Evolutionary conservation across 2,113 vertebrate genomes (phyloP), one percentile per base, ranked within the genome.

Genomic region (Machaerirhynchus nigripectus): DNA sequence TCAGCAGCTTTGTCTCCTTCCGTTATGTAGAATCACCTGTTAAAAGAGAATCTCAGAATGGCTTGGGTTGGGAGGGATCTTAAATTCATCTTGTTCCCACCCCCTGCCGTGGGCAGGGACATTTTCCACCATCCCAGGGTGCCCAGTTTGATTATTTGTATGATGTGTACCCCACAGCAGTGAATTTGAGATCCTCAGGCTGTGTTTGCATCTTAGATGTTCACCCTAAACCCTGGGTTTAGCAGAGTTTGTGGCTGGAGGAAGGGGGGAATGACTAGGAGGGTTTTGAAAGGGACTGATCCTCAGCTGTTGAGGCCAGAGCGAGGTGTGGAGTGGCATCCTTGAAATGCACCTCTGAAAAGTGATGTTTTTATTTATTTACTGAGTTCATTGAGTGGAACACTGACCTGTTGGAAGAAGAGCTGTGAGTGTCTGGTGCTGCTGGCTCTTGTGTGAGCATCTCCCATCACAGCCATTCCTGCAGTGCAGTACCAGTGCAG

Each of bases 111-210:
- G 23, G 35, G 23, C 59, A 81, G 52, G 33, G 44, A 30, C 28
- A n/a, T 3, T 28, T 82, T 3, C 61, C 46, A 59, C 28, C 5
- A 2, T 9, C 15, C 60, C 78, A 60, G 28, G 28, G 9, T 37
- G 19, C 50, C 21, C 44, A 31, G 1, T 10, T 16, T 42, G 26
- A 10, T 67, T 44, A 15, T 42, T 65, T 44, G 1, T 0, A 0
- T 0, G 10, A 11, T n/a, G 26, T 33, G 6, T 18, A 17, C 59
- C 22, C 47, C 33, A 15, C 12, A 35, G 55, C 46, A 40, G 12
- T 23, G 50, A 44, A 9, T 27, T 31, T 40, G 39, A 55, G 71
- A 35, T 31, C 30, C 33, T 23, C 40, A 47, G 49, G 18, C 5
- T 63, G 20, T 50, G 56, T 56, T 57, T 60, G 21, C 28, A 10